phyloP scores from a whole-genome alignment of 2,113 vertebrate genomes.

The Genyomyrus donnyi region DNA sequence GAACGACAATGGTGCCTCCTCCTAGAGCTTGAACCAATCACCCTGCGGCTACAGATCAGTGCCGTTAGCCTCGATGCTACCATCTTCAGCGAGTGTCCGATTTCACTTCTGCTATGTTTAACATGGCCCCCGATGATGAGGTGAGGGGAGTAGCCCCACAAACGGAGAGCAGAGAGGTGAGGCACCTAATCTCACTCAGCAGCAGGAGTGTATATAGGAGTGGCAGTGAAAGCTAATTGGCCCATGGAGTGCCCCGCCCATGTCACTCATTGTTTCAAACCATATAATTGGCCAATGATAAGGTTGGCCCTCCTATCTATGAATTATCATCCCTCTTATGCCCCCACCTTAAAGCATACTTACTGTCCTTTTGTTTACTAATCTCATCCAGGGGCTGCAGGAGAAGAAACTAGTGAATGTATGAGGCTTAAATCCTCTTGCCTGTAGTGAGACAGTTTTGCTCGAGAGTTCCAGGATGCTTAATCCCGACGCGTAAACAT shows the following conservation, averaged over 20 bases:
- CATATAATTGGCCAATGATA: background rate
- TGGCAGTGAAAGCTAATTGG: background rate
- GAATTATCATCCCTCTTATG: background rate
- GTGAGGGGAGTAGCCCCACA: background rate
- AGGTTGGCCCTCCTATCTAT: background rate
- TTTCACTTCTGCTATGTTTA: background rate
- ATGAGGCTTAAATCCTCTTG: conserved; percentile 34
- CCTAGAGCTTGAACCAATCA: background rate
- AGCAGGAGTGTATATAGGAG: conserved; percentile 20
- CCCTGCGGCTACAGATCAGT: background rate
- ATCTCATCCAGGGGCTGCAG: conserved; percentile 37
- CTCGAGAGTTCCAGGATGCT: background rate
- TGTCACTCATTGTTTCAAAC: background rate
- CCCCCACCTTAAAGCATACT: conserved; percentile 27
- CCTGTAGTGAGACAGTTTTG: conserved; percentile 12
- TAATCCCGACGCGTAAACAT: conserved; percentile 1
- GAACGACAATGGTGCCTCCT: background rate
- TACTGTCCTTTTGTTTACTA: conserved; percentile 48
- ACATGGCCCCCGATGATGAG: background rate
- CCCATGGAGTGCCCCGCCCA: background rate
- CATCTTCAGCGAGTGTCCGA: background rate
- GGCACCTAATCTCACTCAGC: conserved; percentile 23
- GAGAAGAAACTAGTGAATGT: conserved; percentile 22
- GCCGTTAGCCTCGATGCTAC: background rate
- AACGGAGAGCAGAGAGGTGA: background rate